Evolutionary conservation across 2,797 vertebrate species (phyloP).

Genomic region (Prunella strophiata): DNA sequence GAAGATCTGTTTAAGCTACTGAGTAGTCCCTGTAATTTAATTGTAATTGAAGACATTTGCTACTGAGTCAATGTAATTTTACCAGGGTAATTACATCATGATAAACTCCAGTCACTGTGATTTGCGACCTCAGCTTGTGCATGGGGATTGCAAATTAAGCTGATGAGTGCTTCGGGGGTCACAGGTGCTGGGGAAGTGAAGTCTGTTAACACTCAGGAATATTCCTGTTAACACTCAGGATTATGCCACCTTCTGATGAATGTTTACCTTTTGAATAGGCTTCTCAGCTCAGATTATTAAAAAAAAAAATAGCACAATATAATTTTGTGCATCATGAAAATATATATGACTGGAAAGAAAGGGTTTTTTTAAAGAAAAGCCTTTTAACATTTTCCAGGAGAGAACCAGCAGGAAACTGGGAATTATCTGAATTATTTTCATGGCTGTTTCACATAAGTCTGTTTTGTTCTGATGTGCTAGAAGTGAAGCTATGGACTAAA

Average conservation of each 20-base stretch:
- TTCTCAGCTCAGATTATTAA: not conserved
- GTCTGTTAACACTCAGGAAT: constrained; percentile 25
- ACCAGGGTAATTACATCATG: constrained; percentile 69
- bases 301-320: not conserved
- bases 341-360: not conserved
- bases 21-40: constrained; percentile 68
- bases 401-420: not conserved
- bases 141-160: constrained; percentile 63
- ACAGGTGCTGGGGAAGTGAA: constrained; percentile 46
- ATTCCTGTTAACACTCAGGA: constrained; percentile 9
- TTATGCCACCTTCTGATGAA: constrained; percentile 16
- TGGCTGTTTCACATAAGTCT: not conserved
- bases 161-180: constrained; percentile 43
- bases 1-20: constrained; percentile 34
- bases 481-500: not conserved
- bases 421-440: not conserved
- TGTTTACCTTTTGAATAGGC: not conserved
- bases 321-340: not conserved
- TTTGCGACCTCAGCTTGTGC: constrained; percentile 38
- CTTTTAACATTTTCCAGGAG: not conserved
- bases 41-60: constrained; percentile 67
- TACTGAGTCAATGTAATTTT: constrained; percentile 69
- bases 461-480: not conserved
- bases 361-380: not conserved
- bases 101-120: constrained; percentile 69